Percentiles rank a stretch among this genome's conserved stretches.
Conservation (phyloP, 2,888 invertebrate species). For the Melieria crassipennis region DNA sequence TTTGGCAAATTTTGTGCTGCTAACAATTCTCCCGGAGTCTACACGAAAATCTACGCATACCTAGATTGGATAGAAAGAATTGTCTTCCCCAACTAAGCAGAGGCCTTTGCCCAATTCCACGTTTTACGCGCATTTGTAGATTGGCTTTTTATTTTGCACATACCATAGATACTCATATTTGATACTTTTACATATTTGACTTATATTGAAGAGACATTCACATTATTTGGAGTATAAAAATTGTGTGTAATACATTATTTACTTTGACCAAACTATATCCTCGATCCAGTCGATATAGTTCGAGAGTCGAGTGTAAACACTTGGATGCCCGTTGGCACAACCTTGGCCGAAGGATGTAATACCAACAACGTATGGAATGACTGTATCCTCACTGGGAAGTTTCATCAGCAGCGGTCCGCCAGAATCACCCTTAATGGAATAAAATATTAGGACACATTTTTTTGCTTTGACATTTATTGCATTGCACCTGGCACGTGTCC, state of each 20-base stretch:
- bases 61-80: conserved; percentile 64
- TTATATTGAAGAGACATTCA: not conserved
- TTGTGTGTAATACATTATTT: not conserved
- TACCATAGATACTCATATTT: not conserved
- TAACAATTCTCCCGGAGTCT: conserved; percentile 55
- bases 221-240: not conserved
- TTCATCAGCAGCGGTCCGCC: conserved; percentile 35
- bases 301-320: conserved; percentile 50
- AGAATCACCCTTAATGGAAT: conserved; percentile 38
- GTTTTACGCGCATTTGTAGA: conserved; percentile 12
- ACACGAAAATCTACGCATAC: conserved; percentile 60
- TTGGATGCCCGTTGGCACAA: conserved; percentile 46
- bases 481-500: conserved; percentile 49
- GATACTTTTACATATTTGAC: not conserved
- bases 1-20: conserved; percentile 63
- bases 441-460: not conserved
- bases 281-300: conserved; percentile 52
- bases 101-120: too few species aligned
- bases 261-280: conserved; percentile 15
- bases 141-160: not conserved
- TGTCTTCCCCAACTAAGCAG: conserved; percentile 45
- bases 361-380: conserved; percentile 45
- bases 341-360: conserved; percentile 51
- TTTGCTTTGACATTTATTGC: not conserved
- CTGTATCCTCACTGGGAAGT: not conserved